Evolutionary conservation across 2,888 invertebrate species (phyloP).

Genomic region (Agonopterix heracliana): DNA sequence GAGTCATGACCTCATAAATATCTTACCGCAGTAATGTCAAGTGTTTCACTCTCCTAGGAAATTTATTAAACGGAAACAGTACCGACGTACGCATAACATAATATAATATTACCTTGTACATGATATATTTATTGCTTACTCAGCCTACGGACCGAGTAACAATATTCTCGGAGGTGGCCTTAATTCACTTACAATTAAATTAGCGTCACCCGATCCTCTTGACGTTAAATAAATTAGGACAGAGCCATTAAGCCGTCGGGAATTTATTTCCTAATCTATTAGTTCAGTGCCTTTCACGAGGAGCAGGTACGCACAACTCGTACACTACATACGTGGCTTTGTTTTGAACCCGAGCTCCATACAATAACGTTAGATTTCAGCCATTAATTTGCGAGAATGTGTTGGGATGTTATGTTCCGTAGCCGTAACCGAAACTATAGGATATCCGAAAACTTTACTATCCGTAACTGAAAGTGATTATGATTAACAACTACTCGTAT

Average conservation of each 20-base stretch:
- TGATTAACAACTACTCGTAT: not conserved
- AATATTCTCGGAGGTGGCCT: constrained; percentile 50
- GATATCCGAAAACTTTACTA: not conserved
- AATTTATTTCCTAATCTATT: constrained; percentile 54
- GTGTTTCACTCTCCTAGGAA: constrained; percentile 41
- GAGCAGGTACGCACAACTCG: constrained; percentile 18
- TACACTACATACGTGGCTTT: constrained; percentile 12
- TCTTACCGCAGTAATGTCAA: constrained; percentile 33
- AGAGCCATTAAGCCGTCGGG: constrained; percentile 46
- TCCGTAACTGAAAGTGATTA: not conserved
- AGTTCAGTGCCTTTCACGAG: constrained; percentile 25
- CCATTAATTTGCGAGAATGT: constrained; percentile 22
- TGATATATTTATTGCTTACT: constrained; percentile 55
- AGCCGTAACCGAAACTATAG: too few relatives aligned
- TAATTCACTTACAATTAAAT: constrained; percentile 63
- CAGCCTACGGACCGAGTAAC: constrained; percentile 31
- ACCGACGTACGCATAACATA: constrained; percentile 7
- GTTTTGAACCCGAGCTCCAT: constrained; percentile 17
- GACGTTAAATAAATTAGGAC: constrained; percentile 59
- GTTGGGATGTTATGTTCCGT: constrained; percentile 10
- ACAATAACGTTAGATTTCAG: constrained; percentile 21
- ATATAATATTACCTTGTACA: constrained; percentile 27
- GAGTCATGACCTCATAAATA: constrained; percentile 37
- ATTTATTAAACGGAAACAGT: constrained; percentile 48
- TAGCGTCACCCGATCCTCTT: constrained; percentile 53